Conservation (phyloP, 2,797 vertebrate genomes). For the Scolopax bukidnonensis region DNA sequence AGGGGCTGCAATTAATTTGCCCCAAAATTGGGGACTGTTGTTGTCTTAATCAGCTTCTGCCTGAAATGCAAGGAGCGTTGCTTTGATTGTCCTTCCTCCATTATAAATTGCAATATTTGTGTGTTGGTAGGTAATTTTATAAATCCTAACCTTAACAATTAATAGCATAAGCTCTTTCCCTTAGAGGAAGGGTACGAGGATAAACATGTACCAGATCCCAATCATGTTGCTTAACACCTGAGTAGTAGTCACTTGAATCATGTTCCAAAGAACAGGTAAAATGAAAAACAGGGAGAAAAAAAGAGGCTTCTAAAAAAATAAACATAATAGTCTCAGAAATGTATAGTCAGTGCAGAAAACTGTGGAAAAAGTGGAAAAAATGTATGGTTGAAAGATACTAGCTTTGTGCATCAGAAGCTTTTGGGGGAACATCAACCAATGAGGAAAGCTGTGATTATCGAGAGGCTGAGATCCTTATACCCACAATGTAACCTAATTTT, state of each 20-base stretch:
- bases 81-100: not conserved
- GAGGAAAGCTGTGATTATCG: not conserved
- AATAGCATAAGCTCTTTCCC: not conserved
- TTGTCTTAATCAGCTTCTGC: not conserved
- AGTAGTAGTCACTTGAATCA: not conserved
- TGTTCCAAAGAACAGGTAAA: not conserved
- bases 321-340: not conserved
- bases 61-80: not conserved
- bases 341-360: not conserved
- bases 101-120: not conserved
- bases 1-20: not conserved
- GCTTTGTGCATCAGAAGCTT: not conserved
- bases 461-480: not conserved
- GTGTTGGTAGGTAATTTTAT: not conserved
- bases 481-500: not conserved
- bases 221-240: not conserved
- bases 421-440: not conserved
- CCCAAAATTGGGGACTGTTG: rapidly evolving
- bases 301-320: not conserved
- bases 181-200: not conserved
- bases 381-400: not conserved
- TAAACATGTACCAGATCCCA: not conserved
- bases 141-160: not conserved
- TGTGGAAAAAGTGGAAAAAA: not conserved
- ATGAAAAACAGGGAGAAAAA: not conserved